Evolutionary conservation across 2,797 vertebrate genomes (phyloP).

Genomic region (Manis pentadactyla): DNA sequence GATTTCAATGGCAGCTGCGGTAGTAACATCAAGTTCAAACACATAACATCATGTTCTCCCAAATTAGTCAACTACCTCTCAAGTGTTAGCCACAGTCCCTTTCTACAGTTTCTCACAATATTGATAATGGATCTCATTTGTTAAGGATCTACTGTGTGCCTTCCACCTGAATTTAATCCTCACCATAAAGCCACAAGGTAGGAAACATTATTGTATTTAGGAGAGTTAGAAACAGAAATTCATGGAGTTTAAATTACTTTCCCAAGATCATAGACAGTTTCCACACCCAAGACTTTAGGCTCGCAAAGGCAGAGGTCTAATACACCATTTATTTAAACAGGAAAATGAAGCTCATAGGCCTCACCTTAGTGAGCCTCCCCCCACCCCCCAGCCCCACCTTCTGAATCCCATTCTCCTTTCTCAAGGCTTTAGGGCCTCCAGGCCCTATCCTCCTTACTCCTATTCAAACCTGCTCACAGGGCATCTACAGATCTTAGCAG

Average conservation of each 20-base stretch:
- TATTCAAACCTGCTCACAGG: background rate
- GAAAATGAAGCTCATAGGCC: background rate
- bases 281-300: background rate
- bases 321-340: background rate
- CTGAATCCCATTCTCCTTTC: background rate
- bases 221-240: slow-evolving; percentile 10
- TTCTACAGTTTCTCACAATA: background rate
- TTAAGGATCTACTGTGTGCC: background rate
- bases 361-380: background rate
- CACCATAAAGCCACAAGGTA: background rate
- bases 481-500: background rate
- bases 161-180: background rate
- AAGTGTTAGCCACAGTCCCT: background rate
- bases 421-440: background rate
- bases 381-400: fast-evolving
- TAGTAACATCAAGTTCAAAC: background rate
- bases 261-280: background rate
- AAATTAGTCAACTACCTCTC: background rate
- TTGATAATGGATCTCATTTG: background rate
- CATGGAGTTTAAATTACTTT: background rate
- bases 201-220: background rate
- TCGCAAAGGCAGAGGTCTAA: background rate
- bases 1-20: background rate
- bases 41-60: background rate
- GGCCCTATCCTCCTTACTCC: background rate